A percentile compares a stretch with the other conserved stretches of the same genome.
phyloP scores from a whole-genome alignment of 2,113 vertebrate species.

The Pachypanchax playfairii region DNA sequence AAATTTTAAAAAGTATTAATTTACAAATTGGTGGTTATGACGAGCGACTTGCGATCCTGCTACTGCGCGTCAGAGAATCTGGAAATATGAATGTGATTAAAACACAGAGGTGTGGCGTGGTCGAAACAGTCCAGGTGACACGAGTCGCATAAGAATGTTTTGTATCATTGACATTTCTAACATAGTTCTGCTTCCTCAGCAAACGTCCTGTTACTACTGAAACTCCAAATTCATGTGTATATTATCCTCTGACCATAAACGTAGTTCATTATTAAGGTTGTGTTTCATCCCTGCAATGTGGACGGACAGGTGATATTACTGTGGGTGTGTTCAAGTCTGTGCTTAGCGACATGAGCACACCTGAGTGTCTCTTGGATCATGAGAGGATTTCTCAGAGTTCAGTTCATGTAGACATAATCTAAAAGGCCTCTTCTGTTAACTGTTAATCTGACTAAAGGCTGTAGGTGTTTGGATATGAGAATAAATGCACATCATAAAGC shows the following conservation, averaged over 20 bases:
- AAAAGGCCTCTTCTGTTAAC: not conserved
- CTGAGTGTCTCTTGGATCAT: not conserved
- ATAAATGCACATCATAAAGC: not conserved
- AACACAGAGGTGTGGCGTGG: conserved; percentile 23
- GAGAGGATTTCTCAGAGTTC: not conserved
- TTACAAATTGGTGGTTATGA: too few relatives aligned
- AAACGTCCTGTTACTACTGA: too few relatives aligned
- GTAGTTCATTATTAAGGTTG: too few relatives aligned
- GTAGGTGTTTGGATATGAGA: not conserved
- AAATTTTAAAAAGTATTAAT: too few relatives aligned
- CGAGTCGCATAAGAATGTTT: conserved; percentile 22
- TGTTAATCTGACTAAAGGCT: not conserved
- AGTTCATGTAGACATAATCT: not conserved
- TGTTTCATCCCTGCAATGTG: too few relatives aligned
- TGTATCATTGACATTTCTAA: not conserved
- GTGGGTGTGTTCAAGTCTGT: conserved; percentile 8
- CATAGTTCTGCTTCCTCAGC: conserved; percentile 5
- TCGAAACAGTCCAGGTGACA: conserved; percentile 19
- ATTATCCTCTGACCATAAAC: too few relatives aligned
- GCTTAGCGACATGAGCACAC: not conserved
- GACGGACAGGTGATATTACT: not conserved
- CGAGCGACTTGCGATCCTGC: too few relatives aligned
- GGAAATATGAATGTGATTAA: not conserved
- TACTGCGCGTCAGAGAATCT: too few relatives aligned
- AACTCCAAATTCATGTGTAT: too few relatives aligned